Conservation (phyloP, 2,113 vertebrate species). For the Tupaia chinensis region DNA sequence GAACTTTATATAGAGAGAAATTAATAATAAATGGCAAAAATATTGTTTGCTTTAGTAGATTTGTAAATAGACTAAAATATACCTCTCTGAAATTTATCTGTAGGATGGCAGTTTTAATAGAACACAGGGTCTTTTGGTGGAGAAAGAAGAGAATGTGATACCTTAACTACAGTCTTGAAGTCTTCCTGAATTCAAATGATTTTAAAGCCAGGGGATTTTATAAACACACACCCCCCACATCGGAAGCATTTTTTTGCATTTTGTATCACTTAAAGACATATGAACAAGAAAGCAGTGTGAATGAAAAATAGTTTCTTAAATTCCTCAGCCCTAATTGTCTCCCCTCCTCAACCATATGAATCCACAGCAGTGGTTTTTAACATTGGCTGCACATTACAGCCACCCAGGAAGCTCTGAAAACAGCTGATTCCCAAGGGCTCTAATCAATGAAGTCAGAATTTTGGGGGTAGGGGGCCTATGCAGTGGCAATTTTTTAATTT, state of each 20-base stretch:
- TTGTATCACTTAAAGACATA: background rate
- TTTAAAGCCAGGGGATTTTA: slow-evolving; percentile 19
- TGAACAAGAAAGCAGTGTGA: background rate
- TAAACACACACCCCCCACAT: background rate
- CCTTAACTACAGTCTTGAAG: background rate
- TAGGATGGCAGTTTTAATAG: background rate
- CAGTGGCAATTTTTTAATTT: background rate
- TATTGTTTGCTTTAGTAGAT: background rate
- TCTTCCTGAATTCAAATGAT: slow-evolving; percentile 23
- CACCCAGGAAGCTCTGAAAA: background rate
- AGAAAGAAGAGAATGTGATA: background rate
- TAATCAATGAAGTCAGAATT: background rate
- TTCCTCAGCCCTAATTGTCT: background rate
- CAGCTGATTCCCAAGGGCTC: background rate
- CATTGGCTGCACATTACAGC: background rate
- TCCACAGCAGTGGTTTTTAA: background rate
- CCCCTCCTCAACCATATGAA: background rate
- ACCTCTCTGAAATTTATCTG: background rate
- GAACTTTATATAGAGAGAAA: background rate
- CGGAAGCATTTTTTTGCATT: slow-evolving; percentile 31
- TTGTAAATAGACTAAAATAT: slow-evolving; percentile 19
- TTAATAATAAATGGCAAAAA: slow-evolving; percentile 27
- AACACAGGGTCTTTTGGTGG: background rate
- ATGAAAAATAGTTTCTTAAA: background rate
- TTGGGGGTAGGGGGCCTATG: no score